These are phyloP conservation scores for Acanthiza pusilla DNA, from an alignment of 2,797 vertebrate species.

Conservation along the genomic window DNA sequence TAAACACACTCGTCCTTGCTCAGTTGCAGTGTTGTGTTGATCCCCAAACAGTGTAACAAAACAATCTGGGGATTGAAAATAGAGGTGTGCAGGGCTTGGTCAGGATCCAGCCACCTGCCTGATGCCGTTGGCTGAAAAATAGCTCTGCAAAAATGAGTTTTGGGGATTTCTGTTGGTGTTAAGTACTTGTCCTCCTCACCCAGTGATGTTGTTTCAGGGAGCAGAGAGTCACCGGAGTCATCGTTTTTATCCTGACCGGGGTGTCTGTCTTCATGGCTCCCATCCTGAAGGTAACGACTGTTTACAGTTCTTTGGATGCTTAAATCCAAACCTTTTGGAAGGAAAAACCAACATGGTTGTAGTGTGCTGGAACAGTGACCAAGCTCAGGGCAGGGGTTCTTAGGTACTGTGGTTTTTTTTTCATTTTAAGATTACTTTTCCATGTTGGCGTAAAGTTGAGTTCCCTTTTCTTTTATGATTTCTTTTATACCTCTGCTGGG, in stretches of 20 bases:
- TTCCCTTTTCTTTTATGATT: background rate
- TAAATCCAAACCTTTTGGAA: background rate
- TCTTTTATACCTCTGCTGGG: background rate
- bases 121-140: background rate
- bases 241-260: constrained; percentile 92
- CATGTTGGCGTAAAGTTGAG: background rate
- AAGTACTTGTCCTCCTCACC: background rate
- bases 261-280: constrained; percentile 97
- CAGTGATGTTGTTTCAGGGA: constrained; percentile 80
- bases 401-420: background rate
- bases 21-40: background rate
- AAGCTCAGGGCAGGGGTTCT: background rate
- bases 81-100: background rate
- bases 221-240: constrained; percentile 90
- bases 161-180: background rate
- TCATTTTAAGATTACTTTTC: background rate
- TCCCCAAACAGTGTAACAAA: background rate
- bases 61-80: background rate
- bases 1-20: background rate
- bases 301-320: background rate
- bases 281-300: constrained; percentile 89
- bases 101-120: background rate
- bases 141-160: background rate
- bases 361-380: background rate
- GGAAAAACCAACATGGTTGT: background rate